phyloP scores from a whole-genome alignment of 2,888 invertebrate genomes.

The Arge pagana region DNA sequence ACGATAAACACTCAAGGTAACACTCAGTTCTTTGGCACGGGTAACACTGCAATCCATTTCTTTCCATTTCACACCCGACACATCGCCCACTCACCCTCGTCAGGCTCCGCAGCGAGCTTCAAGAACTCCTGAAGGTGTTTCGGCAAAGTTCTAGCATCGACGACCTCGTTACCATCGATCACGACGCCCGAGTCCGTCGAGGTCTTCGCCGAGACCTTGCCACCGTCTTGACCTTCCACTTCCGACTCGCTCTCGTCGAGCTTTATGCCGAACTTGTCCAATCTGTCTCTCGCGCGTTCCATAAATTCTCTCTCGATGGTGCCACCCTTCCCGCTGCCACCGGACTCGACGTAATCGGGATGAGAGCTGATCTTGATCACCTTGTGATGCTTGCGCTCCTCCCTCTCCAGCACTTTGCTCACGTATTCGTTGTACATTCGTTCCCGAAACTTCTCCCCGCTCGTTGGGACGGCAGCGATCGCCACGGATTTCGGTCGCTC shows the following conservation, averaged over 20 bases:
- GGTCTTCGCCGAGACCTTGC: conserved; percentile 45
- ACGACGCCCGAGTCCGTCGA: conserved; percentile 62
- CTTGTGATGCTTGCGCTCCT: conserved; percentile 78
- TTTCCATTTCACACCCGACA: no score
- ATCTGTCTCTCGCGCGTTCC: conserved; percentile 73
- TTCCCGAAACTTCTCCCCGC: conserved; percentile 74
- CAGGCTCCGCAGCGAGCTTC: conserved; percentile 62
- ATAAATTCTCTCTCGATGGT: conserved; percentile 78
- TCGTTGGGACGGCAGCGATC: conserved; percentile 57
- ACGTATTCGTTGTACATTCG: conserved; percentile 87
- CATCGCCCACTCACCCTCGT: conserved; percentile 62
- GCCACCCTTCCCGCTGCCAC: conserved; percentile 42
- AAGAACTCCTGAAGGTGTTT: conserved; percentile 81
- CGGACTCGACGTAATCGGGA: conserved; percentile 36
- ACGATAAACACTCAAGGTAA: no score
- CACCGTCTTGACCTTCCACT: conserved; percentile 58
- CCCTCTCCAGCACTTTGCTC: conserved; percentile 75
- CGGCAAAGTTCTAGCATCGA: conserved; percentile 70
- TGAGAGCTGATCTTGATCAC: conserved; percentile 76
- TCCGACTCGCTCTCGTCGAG: conserved; percentile 70
- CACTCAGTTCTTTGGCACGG: no score
- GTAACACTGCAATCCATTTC: no score
- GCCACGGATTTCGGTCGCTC: conserved; percentile 45
- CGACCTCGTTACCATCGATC: conserved; percentile 69
- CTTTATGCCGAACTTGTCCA: conserved; percentile 70